A percentile compares a stretch with the other conserved stretches of the same genome.
These are phyloP conservation scores for Tragelaphus strepsiceros DNA, from an alignment of 2,113 vertebrate species.

Conservation along the genomic window DNA sequence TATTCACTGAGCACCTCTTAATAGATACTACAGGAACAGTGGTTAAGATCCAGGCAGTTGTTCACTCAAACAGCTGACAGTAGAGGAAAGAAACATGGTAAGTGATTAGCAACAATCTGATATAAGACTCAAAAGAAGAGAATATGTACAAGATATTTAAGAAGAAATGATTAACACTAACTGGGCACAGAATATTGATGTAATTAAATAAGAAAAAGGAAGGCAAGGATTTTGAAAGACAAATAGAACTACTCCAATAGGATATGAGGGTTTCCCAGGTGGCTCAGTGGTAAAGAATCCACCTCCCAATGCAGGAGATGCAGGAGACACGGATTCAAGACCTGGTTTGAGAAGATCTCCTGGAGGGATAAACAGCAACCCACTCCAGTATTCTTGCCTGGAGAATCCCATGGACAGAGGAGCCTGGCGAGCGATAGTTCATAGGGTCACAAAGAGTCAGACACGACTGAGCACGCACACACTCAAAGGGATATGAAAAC, in stretches of 20 bases:
- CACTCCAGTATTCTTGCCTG: background rate
- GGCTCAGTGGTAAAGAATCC: background rate
- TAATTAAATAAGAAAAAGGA: constrained; percentile 1
- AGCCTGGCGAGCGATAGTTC: background rate
- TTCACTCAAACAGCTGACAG: background rate
- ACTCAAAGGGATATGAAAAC: background rate
- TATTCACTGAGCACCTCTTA: background rate
- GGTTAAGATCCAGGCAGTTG: background rate
- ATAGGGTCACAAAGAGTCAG: background rate
- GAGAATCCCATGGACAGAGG: background rate
- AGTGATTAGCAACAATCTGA: background rate
- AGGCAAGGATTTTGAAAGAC: background rate
- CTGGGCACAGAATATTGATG: background rate
- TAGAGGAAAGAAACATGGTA: background rate
- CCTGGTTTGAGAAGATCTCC: background rate
- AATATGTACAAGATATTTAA: background rate
- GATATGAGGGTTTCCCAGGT: background rate
- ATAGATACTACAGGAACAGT: background rate
- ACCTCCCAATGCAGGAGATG: background rate
- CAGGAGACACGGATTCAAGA: background rate
- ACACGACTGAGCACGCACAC: rapidly evolving
- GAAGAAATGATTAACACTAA: constrained; percentile 27
- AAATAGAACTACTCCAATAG: constrained; percentile 14
- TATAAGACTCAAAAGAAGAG: background rate
- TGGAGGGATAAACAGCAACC: background rate